Base-by-base conservation (phyloP, 1,140 invertebrate genomes). In the Drosophila tsacasi region DNA sequence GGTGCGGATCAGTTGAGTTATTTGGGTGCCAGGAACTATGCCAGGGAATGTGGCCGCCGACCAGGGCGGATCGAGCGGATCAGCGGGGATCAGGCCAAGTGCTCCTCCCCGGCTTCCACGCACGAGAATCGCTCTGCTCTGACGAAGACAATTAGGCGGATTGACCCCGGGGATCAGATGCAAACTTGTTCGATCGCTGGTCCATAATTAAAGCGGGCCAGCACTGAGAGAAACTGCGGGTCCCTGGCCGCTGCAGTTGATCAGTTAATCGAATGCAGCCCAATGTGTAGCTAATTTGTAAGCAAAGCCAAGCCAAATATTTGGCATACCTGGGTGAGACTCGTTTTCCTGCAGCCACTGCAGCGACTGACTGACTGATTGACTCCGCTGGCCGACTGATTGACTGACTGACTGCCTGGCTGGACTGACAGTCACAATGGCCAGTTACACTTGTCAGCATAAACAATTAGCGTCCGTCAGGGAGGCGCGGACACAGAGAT, bases 101-200 rank as follows among this genome's bases (percentile, higher is more conserved):
- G 62, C 50, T 27, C n/a, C 27, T 32, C 19, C 42, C 27, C 19
- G 35, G 32, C 44, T 30, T 66, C 66, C 47, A 66, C 66, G 59
- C 64, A 37, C 50, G 39, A 52, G 55, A 58, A 12, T 72, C 23
- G 21, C 19, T 32, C 19, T 47, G 23, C 37, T 50, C 32, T 27
- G 44, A 23, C 49, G 3, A 37, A 68, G 75, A 80, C 81, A 83
- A 83, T 83, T 84, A 77, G 62, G 67, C 77, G 60, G 68, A 59
- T 72, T 85, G 85, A 90, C 85, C 85, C 71, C 65, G 67, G 32
- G 75, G 85, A 90, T 90, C 85, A 91, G 84, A 90, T 90, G 86
- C 85, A 90, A 90, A 90, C 85, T 90, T 82, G 85, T 87, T 81
- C 79, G 76, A 27, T 82, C 50, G 67, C 76, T 55, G 71, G 17